Evolutionary conservation across 2,113 vertebrate species (phyloP), one percentile per base, ranked within the genome.

Genomic region (Cervus canadensis): DNA sequence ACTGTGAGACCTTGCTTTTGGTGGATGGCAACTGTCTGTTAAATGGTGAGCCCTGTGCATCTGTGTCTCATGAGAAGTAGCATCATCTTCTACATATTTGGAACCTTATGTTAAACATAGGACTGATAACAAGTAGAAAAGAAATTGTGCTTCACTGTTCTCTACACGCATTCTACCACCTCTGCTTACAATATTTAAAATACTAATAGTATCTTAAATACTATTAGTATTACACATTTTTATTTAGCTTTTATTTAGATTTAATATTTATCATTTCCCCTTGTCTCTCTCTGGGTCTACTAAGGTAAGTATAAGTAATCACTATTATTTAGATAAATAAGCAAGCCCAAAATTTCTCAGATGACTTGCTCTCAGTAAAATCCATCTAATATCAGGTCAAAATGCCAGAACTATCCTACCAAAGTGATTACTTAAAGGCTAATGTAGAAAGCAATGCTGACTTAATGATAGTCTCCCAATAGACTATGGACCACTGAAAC

Each of bases 31-130:
- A 99, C 14, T 99, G 99, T 95, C 99, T 99, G 97, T 90, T 23
- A 71, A 40, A 71, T 23, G 19, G 10, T 71, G 99, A 98, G 99
- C 98, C 36, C 96, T 99, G 95, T 99, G 99, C 87, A 99, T 99
- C 26, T 99, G 99, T 83, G 98, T 99, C 84, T 99, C 99, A 99
- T 99, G 98, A 99, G 99, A 99, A 98, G 7, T 23, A 71, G 67
- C 60, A 25, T 43, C 1, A 14, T 23, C n/a, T 67, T 60, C 43
- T 5, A 9, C 13, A 48, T 17, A 33, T 25, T 30, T 25, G 71
- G 59, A 78, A 36, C 11, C 9, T 28, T 33, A 16, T 16, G 2
- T 43, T 45, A 36, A 60, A 52, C 17, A 50, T 19, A 8, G 16
- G 43, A 5, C 84, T 33, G 86, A 48, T 56, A 76, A 59, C 71